Evolutionary conservation across 2,888 invertebrate species (phyloP), one percentile per base, ranked within the genome.

Genomic region (Nysson spinosus): DNA sequence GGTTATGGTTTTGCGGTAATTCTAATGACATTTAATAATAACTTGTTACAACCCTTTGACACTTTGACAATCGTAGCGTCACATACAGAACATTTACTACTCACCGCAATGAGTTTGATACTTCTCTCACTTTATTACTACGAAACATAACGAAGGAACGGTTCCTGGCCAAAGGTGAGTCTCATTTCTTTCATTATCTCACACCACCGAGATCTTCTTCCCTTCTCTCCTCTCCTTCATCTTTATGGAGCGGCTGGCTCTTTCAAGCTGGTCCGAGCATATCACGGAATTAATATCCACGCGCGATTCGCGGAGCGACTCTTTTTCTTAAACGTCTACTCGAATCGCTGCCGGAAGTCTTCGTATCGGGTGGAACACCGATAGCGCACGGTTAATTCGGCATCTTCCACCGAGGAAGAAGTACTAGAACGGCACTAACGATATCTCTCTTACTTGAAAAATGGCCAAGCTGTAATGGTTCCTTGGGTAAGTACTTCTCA

Each of bases 21-120:
- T 80, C 72, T 69, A 79, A 75, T 75, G 72, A 79, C 72, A 43
- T 35, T 28, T 43, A 40, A 42, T 71, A 75, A 74, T 69, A 69
- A 69, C 62, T 65, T 58, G 55, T 52, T 52, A 63, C 35, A 34
- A 14, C 67, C 64, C 63, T n/a, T n/a, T n/a, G n/a, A n/a, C 56
- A 63, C 63, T 62, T 72, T 66, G 69, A 69, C 73, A 66, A 78
- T 70, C 37, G 19, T 39, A 6, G 9, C 28, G 28, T 28, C 9
- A n/a, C n/a, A n/a, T n/a, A n/a, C n/a, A n/a, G n/a, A n/a, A n/a
- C n/a, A n/a, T n/a, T n/a, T n/a, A n/a, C n/a, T n/a, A n/a, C n/a
- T n/a, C n/a, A n/a, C n/a, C n/a, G n/a, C n/a, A n/a, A n/a, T n/a
- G n/a, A n/a, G n/a, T n/a, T n/a, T n/a, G 9, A 34, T 34, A 12